A percentile compares a stretch with the other conserved stretches of the same genome.
Conservation (phyloP, 2,888 invertebrate species). For the Hypselothyrea guttata region DNA sequence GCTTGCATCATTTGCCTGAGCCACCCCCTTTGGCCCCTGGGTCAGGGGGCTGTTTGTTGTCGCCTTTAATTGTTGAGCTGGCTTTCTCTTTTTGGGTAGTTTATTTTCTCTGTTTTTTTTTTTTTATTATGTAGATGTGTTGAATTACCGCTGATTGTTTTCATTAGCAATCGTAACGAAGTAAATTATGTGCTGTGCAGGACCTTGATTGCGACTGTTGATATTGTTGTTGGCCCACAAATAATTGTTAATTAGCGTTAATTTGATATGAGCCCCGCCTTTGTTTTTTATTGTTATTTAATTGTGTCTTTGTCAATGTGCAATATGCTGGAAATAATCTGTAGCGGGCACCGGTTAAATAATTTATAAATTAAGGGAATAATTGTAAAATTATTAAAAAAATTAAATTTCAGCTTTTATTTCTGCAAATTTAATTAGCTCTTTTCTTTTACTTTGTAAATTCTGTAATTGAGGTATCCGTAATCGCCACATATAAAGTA, state of each 20-base stretch:
- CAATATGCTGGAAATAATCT: too few relatives aligned
- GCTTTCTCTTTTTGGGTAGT: constrained; percentile 36
- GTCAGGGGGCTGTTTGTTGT: constrained; percentile 68
- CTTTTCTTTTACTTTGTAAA: too few relatives aligned
- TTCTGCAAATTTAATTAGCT: too few relatives aligned
- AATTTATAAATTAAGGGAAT: too few relatives aligned
- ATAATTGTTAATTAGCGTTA: constrained; percentile 69
- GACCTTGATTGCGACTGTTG: constrained; percentile 32
- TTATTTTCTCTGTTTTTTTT: constrained; percentile 18
- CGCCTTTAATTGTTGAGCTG: constrained; percentile 68
- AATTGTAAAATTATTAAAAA: too few relatives aligned
- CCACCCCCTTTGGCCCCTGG: constrained; percentile 46
- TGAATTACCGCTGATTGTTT: constrained; percentile 72
- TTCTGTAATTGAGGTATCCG: too few relatives aligned
- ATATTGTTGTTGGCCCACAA: constrained; percentile 27
- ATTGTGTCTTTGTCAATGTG: constrained; percentile 24
- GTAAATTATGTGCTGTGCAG: constrained; percentile 64
- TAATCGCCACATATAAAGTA: too few relatives aligned
- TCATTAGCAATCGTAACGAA: constrained; percentile 69
- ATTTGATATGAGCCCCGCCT: constrained; percentile 53
- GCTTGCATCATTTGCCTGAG: constrained; percentile 67
- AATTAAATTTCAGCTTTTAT: too few relatives aligned
- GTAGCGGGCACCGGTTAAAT: too few relatives aligned
- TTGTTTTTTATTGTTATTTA: constrained; percentile 48
- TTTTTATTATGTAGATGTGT: constrained; percentile 53